Conservation (phyloP, 1,140 invertebrate genomes). For the Pogonomyrmex barbatus region DNA sequence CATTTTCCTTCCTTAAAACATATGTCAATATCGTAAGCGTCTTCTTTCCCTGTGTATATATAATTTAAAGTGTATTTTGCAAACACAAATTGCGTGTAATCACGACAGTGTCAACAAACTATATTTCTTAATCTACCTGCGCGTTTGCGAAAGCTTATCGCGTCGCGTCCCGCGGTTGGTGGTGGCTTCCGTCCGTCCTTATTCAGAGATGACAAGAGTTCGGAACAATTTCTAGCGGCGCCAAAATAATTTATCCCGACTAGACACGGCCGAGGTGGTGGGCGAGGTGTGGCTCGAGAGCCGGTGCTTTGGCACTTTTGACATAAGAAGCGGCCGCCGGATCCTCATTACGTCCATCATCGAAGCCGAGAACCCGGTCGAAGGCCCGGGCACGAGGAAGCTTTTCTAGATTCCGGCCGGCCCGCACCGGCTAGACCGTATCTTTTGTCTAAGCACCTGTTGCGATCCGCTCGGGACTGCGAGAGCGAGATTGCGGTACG, state of each 20-base stretch:
- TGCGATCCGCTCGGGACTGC: conserved; percentile 52
- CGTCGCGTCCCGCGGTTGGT: not conserved
- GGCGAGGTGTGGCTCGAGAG: not conserved
- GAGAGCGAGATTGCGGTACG: conserved; percentile 5
- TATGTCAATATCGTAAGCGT: not conserved
- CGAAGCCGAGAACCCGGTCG: conserved; percentile 39
- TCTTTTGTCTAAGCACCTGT: conserved; percentile 75
- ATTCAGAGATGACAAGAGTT: conserved; percentile 17
- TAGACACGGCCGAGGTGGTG: not conserved
- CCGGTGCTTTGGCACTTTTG: not conserved
- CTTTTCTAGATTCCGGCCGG: conserved; percentile 41
- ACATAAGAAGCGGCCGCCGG: conserved; percentile 17
- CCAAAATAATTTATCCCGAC: conserved; percentile 25
- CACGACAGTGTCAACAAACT: not conserved
- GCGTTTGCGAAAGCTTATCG: conserved; percentile 4
- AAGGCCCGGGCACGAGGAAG: conserved; percentile 11
- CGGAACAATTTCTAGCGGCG: conserved; percentile 6
- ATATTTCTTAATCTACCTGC: not conserved
- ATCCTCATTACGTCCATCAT: conserved; percentile 63
- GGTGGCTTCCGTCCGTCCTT: conserved; percentile 17
- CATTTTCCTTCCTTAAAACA: not conserved
- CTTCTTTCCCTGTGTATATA: not conserved
- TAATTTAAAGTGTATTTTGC: conserved; percentile 30
- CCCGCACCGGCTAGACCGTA: conserved; percentile 58
- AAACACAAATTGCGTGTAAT: not conserved